Conservation (phyloP, 2,797 vertebrate genomes). For the Furcifer pardalis region DNA sequence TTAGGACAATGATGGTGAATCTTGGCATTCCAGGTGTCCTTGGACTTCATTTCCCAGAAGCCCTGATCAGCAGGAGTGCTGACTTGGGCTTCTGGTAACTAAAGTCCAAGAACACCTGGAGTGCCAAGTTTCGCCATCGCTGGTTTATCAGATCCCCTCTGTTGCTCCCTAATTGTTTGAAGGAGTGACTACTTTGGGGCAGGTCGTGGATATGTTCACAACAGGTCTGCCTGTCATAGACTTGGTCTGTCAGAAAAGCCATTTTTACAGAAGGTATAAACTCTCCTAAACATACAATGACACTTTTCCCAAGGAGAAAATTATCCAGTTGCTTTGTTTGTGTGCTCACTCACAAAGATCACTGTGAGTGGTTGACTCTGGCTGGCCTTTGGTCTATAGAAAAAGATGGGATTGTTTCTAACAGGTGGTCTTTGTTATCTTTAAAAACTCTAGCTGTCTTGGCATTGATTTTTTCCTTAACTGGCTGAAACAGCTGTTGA, state of each 20-base stretch:
- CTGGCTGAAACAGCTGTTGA: accelerated
- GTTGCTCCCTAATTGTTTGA: neutral
- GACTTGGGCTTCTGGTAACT: no score
- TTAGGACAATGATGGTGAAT: neutral
- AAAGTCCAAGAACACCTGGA: no score
- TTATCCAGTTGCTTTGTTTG: neutral
- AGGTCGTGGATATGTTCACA: neutral
- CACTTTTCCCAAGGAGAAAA: slow-evolving; percentile 24
- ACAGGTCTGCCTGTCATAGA: neutral
- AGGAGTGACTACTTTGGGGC: neutral
- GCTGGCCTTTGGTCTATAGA: neutral
- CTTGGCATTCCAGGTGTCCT: no score
- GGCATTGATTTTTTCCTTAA: neutral
- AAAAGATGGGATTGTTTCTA: neutral
- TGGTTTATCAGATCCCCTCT: neutral
- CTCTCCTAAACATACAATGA: no score
- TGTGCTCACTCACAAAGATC: neutral
- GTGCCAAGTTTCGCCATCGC: no score
- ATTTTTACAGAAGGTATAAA: neutral
- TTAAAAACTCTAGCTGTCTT: neutral
- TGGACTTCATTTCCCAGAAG: no score
- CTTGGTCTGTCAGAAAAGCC: neutral
- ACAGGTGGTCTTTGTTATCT: neutral
- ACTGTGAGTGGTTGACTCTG: neutral
- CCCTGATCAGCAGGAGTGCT: no score